Base-by-base conservation (phyloP, 2,888 invertebrate genomes). In the Nomada fucata region DNA sequence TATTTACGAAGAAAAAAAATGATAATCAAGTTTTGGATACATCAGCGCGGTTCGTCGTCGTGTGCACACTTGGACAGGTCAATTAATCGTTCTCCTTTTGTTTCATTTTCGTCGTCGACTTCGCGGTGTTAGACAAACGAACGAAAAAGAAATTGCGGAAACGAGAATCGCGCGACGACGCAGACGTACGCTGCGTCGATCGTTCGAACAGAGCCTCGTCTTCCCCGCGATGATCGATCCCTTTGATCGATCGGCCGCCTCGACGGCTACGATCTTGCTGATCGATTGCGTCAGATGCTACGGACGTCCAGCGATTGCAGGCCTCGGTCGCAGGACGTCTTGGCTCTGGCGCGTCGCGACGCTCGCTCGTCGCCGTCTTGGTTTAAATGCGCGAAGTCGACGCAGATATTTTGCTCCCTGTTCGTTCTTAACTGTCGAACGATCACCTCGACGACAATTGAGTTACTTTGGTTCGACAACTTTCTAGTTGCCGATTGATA, bases 241-340 rank as follows among this genome's bases (percentile, higher is more conserved):
- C 1, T 23, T 1, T 11, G 59, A 74, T 61, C 67, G 52, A 68
- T 23, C 42, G 23, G 2, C 18, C 3, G 20, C 53, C 29, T 78
- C 42, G 72, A 50, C 44, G 57, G 55, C 44, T 55, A 73, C 80
- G 79, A 72, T 42, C 68, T 67, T 72, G 80, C 67, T 72, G 79
- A 60, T 91, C 79, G 88, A 83, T 83, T 82, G 91, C 86, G 88
- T 72, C 76, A 86, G 87, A 87, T 88, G 85, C 86, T 85, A 82
- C 85, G 84, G 91, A 91, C 92, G 91, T 89, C 87, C 88, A 89
- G 91, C 89, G 92, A 93, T 91, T 91, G 93, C 91, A 93, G 93
- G 93, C 93, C 93, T 93, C 93, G 90, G 91, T 93, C 91, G 89
- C 89, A 87, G 87, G 89, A 89, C 91, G 91, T 91, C 90, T 87